Base-by-base conservation (phyloP, 2,113 vertebrate genomes). In the Pipa parva region DNA sequence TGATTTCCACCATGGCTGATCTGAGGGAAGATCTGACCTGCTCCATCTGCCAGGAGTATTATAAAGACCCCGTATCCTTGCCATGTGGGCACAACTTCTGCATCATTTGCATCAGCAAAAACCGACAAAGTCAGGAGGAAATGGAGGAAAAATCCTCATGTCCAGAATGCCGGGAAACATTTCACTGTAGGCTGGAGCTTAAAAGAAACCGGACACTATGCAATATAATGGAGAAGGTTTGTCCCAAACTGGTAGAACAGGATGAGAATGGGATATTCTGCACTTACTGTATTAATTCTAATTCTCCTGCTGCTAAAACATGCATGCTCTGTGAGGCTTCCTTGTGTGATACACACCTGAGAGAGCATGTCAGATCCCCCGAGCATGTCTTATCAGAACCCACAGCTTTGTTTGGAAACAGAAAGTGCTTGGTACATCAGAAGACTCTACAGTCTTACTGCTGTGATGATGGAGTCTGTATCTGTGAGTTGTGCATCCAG, bases 41-140 rank as follows among this genome's bases (percentile, higher is more conserved):
- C n/a, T n/a, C n/a, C n/a, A n/a, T n/a, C n/a, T n/a, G n/a, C n/a
- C n/a, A n/a, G n/a, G n/a, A n/a, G n/a, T n/a, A n/a, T n/a, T n/a
- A n/a, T n/a, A n/a, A n/a, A n/a, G n/a, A n/a, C n/a, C n/a, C n/a
- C n/a, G n/a, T n/a, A n/a, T n/a, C n/a, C n/a, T n/a, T n/a, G n/a
- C n/a, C n/a, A n/a, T n/a, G n/a, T n/a, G n/a, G n/a, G n/a, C n/a
- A n/a, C n/a, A n/a, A n/a, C n/a, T n/a, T n/a, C n/a, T n/a, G n/a
- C n/a, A n/a, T n/a, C n/a, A n/a, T n/a, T n/a, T n/a, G n/a, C n/a
- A n/a, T n/a, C n/a, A n/a, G n/a, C n/a, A n/a, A n/a, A n/a, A n/a
- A n/a, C n/a, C n/a, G n/a, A 77, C 85, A 6, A 79, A 72, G 13
- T 84, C 90, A 57, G 92, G 90, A 80, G 87, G 90, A 66, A 78